Conservation (phyloP, 2,888 invertebrate genomes). For the Watsonalla binaria region DNA sequence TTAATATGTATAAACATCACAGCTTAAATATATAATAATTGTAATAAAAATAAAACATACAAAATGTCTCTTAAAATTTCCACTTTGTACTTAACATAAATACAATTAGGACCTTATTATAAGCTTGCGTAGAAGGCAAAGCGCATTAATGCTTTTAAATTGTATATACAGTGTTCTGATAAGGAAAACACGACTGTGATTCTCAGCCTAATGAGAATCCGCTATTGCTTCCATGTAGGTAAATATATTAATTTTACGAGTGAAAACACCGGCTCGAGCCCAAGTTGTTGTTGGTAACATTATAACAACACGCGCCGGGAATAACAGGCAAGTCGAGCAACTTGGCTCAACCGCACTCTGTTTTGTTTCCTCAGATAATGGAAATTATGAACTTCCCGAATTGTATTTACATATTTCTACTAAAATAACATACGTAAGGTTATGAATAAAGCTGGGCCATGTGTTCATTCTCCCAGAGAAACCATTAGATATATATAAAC, state of each 20-base stretch:
- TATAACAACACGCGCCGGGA: constrained; percentile 35
- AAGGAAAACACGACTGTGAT: constrained; percentile 1
- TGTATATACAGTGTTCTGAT: background rate
- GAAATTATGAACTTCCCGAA: constrained; percentile 26
- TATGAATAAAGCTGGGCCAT: background rate
- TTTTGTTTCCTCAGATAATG: constrained; percentile 37
- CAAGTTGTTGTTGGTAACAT: constrained; percentile 36
- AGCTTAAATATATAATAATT: background rate
- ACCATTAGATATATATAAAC: too few species aligned
- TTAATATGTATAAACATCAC: too few species aligned
- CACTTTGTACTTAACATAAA: too few species aligned
- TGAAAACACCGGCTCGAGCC: constrained; percentile 28
- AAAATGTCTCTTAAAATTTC: background rate
- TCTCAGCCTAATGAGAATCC: constrained; percentile 15
- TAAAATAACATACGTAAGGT: background rate
- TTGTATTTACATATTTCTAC: constrained; percentile 7
- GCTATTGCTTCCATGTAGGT: constrained; percentile 21
- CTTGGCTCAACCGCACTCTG: constrained; percentile 27
- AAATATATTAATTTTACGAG: constrained; percentile 32
- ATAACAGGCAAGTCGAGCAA: constrained; percentile 30
- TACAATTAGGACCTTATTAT: background rate
- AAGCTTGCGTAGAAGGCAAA: background rate
- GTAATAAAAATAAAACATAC: background rate
- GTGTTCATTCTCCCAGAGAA: too few species aligned
- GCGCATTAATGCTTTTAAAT: background rate